Evolutionary conservation across 2,113 vertebrate species (phyloP).

Genomic region (Peromyscus maniculatus): DNA sequence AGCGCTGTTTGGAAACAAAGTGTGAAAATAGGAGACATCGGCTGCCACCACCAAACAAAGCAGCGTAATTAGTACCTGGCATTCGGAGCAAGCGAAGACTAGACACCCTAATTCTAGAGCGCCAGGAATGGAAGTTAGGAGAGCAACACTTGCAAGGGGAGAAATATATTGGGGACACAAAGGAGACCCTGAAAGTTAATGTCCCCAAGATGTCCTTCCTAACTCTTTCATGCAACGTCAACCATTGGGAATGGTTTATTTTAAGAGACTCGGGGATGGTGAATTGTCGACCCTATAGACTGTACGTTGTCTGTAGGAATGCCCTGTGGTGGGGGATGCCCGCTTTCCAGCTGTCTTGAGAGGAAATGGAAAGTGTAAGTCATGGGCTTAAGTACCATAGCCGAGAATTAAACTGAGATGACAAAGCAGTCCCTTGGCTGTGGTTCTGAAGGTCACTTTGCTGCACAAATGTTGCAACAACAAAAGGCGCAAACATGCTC

Average conservation of each 20-base stretch:
- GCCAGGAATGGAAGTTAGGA: slow-evolving; percentile 54
- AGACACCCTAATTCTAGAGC: slow-evolving; percentile 68
- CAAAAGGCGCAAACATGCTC: neutral
- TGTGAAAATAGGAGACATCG: neutral
- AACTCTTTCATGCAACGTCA: neutral
- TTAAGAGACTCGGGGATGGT: neutral
- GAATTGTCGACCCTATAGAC: neutral
- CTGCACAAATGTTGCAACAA: neutral
- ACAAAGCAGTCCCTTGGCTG: neutral
- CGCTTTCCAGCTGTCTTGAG: neutral
- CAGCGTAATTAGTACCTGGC: slow-evolving; percentile 67
- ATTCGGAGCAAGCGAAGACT: slow-evolving; percentile 56
- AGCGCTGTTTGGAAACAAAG: slow-evolving; percentile 48
- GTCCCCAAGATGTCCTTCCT: neutral
- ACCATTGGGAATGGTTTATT: neutral
- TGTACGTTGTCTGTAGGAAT: neutral
- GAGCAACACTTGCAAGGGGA: neutral
- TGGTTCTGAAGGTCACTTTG: slow-evolving; percentile 47
- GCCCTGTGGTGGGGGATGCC: neutral
- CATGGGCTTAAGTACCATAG: slow-evolving; percentile 24
- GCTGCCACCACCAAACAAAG: slow-evolving; percentile 44
- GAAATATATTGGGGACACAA: slow-evolving; percentile 26
- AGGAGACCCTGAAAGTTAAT: slow-evolving; percentile 6
- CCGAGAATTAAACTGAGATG: slow-evolving; percentile 17
- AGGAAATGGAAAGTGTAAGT: slow-evolving; percentile 47